phyloP scores from a whole-genome alignment of 35 echinoderm and acorn worm genomes.

The Lytechinus variegatus region DNA sequence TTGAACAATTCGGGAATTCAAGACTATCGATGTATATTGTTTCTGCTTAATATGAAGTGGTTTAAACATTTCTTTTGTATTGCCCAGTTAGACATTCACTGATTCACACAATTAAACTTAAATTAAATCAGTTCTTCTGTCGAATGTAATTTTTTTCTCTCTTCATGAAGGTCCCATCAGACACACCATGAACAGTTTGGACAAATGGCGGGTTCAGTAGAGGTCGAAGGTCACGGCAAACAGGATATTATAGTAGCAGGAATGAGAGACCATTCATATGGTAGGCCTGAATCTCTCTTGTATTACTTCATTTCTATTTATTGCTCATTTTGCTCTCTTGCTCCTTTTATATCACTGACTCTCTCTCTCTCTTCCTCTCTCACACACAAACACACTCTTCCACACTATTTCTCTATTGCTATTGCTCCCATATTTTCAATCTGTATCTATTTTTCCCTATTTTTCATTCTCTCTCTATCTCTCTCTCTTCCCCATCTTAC shows the following conservation, averaged over 20 bases:
- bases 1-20: too few relatives aligned
- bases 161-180: conserved; percentile 48
- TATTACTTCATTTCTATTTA: neutral
- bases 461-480: neutral
- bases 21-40: too few relatives aligned
- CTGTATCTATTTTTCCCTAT: neutral
- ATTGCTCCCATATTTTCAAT: neutral
- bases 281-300: neutral
- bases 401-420: neutral
- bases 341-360: neutral
- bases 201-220: conserved; percentile 21
- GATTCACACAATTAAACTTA: too few relatives aligned
- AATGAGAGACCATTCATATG: conserved; percentile 60
- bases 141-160: neutral
- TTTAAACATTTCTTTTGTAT: too few relatives aligned
- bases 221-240: conserved; percentile 46
- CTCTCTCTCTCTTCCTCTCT: neutral
- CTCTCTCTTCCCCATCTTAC: neutral
- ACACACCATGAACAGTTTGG: conserved; percentile 62
- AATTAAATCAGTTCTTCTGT: too few relatives aligned
- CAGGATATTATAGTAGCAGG: conserved; percentile 9
- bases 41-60: too few relatives aligned
- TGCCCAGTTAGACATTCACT: too few relatives aligned
- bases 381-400: neutral
- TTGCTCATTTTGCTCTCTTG: neutral